A percentile compares a stretch with the other conserved stretches of the same genome.
Conservation (phyloP, 2,797 vertebrate genomes). For the Sphenodon punctatus region DNA sequence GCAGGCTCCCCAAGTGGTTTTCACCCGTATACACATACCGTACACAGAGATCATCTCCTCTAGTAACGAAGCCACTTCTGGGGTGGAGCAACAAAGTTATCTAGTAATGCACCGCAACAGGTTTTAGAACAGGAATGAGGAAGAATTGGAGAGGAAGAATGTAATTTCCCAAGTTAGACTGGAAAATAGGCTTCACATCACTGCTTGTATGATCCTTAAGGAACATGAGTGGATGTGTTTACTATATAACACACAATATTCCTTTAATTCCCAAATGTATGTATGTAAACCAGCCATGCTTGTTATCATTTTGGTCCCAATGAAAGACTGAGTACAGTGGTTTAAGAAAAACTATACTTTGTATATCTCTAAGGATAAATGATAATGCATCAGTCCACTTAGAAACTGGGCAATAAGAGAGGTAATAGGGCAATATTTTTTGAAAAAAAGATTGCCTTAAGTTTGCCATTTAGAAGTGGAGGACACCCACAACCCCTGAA, state of each 20-base stretch:
- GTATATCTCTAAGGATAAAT: conserved; percentile 22
- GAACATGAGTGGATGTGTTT: no score
- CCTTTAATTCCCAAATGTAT: no score
- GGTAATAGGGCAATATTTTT: neutral
- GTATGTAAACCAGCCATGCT: no score
- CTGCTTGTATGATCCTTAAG: no score
- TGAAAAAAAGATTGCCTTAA: neutral
- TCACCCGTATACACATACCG: neutral
- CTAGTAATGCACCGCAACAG: neutral
- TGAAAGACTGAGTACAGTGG: no score
- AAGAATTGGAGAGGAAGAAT: no score
- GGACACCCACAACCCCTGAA: no score
- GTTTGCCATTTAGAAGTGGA: no score
- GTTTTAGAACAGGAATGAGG: neutral
- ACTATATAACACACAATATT: no score
- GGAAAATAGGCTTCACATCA: no score
- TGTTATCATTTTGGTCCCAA: no score
- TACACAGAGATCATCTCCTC: neutral
- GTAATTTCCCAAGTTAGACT: no score
- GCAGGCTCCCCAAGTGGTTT: neutral
- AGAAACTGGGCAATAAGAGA: neutral
- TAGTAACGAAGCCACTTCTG: neutral
- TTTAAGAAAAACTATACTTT: conserved; percentile 44
- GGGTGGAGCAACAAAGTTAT: neutral
- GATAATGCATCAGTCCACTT: neutral